Percentiles rank a stretch among this genome's conserved stretches.
These are phyloP conservation scores for Henricia sp. DNA, from an alignment of 53 echinoderm and acorn worm genomes.

Conservation along the genomic window DNA sequence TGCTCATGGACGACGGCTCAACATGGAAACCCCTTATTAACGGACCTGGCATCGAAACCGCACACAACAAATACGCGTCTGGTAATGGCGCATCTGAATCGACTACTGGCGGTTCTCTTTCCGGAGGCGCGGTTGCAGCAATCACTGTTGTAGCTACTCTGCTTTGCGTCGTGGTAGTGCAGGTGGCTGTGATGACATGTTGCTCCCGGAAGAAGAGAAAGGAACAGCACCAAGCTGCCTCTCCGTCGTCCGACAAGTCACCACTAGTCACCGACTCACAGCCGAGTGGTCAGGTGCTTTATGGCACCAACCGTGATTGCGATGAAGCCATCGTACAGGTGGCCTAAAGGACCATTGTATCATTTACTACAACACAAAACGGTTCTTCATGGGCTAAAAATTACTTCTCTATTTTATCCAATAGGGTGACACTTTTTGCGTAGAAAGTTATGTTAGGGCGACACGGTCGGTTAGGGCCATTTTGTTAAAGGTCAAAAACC, in stretches of 20 bases:
- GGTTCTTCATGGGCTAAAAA: no score
- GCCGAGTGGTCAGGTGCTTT: background rate
- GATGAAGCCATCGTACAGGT: background rate
- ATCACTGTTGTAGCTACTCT: constrained; percentile 27
- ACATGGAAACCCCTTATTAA: background rate
- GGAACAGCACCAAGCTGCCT: no score
- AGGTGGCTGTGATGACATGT: background rate
- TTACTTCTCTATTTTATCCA: no score
- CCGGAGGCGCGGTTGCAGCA: constrained; percentile 34
- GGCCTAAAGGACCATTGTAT: background rate
- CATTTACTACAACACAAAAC: no score
- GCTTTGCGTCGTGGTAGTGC: constrained; percentile 23
- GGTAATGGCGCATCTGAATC: background rate
- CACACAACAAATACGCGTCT: background rate
- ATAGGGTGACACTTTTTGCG: no score
- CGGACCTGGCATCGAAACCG: background rate
- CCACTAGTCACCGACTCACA: constrained; percentile 19
- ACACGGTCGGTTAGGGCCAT: no score
- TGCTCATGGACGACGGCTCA: constrained; percentile 13
- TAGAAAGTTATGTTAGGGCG: no score
- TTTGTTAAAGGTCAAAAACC: no score
- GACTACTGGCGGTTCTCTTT: background rate
- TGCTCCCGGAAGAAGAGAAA: constrained; percentile 20
- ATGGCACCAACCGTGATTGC: background rate
- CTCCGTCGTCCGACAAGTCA: background rate